A percentile compares a stretch with the other conserved stretches of the same genome.
Evolutionary conservation across 2,888 invertebrate genomes (phyloP).

Genomic region (Drosophila subquinaria): DNA sequence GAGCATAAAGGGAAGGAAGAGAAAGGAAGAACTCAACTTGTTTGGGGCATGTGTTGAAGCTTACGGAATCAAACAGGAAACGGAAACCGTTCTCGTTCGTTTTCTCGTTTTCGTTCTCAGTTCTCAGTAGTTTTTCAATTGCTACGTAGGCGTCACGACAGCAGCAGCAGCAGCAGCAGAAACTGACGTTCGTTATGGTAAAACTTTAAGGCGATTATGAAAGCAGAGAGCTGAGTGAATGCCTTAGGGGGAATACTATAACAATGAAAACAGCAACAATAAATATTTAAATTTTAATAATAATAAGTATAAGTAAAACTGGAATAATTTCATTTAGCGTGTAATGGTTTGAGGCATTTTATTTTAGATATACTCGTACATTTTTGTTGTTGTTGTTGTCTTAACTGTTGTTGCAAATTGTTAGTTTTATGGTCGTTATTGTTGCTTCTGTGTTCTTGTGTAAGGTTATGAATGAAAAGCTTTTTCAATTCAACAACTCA

Average conservation of each 20-base stretch:
- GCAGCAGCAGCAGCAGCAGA: background rate
- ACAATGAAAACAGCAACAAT: background rate
- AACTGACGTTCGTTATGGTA: conserved; percentile 28
- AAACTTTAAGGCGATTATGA: conserved; percentile 69
- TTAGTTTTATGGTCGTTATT: conserved; percentile 15
- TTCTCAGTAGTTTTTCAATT: conserved; percentile 21
- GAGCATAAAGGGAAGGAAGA: background rate
- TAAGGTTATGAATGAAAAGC: conserved; percentile 85
- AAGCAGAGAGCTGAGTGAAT: conserved; percentile 14
- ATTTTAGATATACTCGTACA: background rate
- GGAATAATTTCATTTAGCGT: conserved; percentile 1
- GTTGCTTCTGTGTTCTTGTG: conserved; percentile 53
- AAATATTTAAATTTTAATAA: background rate
- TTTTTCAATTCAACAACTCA: conserved; percentile 63
- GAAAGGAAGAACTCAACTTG: background rate
- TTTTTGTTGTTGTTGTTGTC: conserved; percentile 1
- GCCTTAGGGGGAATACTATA: conserved; percentile 3
- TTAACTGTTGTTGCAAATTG: conserved; percentile 15
- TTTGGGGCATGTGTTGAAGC: conserved; percentile 54
- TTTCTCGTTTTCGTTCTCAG: background rate
- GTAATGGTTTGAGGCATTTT: conserved; percentile 3
- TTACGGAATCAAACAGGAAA: conserved; percentile 47
- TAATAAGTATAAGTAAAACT: conserved; percentile 16
- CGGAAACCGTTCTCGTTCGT: conserved; percentile 17
- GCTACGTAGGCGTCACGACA: conserved; percentile 46